Conservation (phyloP, 1,140 invertebrate genomes). For the Drosophila fuyamai region DNA sequence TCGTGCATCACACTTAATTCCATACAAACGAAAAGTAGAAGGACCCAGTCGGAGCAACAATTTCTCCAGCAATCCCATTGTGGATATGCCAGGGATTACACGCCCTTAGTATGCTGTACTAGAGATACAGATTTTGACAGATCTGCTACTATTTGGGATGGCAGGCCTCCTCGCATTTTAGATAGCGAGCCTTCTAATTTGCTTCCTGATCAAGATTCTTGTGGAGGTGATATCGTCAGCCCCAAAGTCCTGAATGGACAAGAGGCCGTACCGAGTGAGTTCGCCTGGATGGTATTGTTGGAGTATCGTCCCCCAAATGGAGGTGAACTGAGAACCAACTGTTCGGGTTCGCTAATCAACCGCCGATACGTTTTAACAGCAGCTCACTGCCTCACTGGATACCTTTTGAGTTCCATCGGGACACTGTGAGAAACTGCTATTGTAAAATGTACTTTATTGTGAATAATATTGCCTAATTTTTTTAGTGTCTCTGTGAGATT, state of each 20-base stretch:
- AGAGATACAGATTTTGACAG: background rate
- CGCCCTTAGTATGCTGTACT: background rate
- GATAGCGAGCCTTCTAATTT: background rate
- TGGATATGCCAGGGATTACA: too few species aligned
- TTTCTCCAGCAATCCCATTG: background rate
- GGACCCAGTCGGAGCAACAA: background rate
- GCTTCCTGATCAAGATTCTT: background rate
- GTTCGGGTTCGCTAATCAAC: background rate
- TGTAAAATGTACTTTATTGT: background rate
- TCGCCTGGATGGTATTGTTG: background rate
- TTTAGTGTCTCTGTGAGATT: constrained; percentile 84
- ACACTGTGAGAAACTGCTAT: background rate
- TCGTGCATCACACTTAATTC: background rate
- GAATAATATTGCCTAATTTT: background rate
- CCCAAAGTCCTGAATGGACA: background rate
- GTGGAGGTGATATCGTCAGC: background rate
- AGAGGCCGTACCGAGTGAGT: background rate
- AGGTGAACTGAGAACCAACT: accelerated
- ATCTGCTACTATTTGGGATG: too few species aligned
- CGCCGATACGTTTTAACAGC: background rate
- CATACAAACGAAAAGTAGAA: background rate
- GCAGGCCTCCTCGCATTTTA: too few species aligned
- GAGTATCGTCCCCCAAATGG: background rate
- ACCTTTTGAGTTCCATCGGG: too few species aligned
- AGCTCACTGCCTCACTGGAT: background rate